These are phyloP conservation scores for Dermochelys coriacea DNA, from an alignment of 2,797 vertebrate genomes.

Conservation along the genomic window DNA sequence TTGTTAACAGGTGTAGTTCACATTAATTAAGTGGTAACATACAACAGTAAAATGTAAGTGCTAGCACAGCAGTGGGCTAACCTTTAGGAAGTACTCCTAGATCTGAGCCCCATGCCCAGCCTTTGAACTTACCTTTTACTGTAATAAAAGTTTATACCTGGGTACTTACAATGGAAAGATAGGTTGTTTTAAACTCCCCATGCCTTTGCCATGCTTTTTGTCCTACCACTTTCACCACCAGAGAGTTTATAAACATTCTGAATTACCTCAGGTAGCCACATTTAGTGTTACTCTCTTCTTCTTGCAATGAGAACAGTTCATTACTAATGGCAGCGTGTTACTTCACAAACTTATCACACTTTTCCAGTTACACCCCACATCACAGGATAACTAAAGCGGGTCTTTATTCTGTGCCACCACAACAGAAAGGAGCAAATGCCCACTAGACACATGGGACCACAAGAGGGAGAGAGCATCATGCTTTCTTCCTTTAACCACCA, in stretches of 20 bases:
- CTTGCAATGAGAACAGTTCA: not conserved
- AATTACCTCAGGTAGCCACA: not conserved
- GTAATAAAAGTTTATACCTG: not conserved
- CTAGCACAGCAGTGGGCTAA: not conserved
- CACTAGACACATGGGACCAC: not conserved
- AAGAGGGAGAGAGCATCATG: not conserved
- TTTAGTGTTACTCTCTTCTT: not conserved
- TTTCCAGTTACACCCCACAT: not conserved
- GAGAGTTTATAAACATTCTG: not conserved
- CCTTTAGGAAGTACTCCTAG: not conserved
- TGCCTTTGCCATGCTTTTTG: not conserved
- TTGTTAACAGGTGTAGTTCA: constrained; percentile 43
- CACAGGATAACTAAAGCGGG: not conserved
- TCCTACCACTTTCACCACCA: not conserved
- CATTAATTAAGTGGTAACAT: not conserved
- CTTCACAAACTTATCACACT: not conserved
- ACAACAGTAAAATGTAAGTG: not conserved
- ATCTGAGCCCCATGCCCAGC: not conserved
- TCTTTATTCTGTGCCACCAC: not conserved
- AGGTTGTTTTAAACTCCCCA: not conserved
- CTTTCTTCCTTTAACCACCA: not conserved
- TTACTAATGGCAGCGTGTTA: not conserved
- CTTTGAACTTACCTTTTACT: not conserved
- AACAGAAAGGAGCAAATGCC: not conserved
- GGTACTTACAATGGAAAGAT: not conserved